Evolutionary conservation across 2,797 vertebrate species (phyloP), one percentile per base, ranked within the genome.

Genomic region (Takifugu ocellatus): DNA sequence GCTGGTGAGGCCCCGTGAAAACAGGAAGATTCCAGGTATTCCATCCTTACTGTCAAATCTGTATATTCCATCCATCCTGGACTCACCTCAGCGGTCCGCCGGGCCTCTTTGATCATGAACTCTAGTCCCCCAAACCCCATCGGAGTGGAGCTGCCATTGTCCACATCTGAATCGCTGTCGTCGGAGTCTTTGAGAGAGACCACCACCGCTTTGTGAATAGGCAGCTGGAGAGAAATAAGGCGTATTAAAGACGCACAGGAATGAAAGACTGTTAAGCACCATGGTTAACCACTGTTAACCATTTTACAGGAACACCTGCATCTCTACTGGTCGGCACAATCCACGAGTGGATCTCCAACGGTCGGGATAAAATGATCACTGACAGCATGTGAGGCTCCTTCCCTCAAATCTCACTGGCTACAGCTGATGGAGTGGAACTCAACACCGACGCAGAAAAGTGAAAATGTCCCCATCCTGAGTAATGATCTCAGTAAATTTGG

Each of bases 91-190:
- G 92, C 97, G 0, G 93, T 97, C 84, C 97, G 90, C 59, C 97
- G 89, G 61, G 96, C 97, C 85, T 99, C 97, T 87, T 96, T 97
- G 79, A 99, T 99, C 97, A 99, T 99, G 59, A 93, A 96, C 85
- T 99, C 97, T 70, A 99, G 89, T 17, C 96, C 95, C 71, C 96
- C 96, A 45, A 98, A 96, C 24, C 94, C 91, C 17, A 74, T 77
- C 47, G 85, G 91, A 0, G 89, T 71, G 9, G 94, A 88, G 66
- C 91, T 88, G 74, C 89, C 79, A 4, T 90, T 68, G 2, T 98
- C 96, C 66, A 82, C 62, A 62, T 99, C 96, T 0, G 96, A 98
- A 76, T 99, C 97, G 0, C 95, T 97, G 78, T 98, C 96, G 43
- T 98, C 96, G 0, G 96, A 98, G 49, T 93, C 95, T 24, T 94